These are phyloP conservation scores for Melolontha melolontha DNA, from an alignment of 2,888 invertebrate species.

Conservation along the genomic window DNA sequence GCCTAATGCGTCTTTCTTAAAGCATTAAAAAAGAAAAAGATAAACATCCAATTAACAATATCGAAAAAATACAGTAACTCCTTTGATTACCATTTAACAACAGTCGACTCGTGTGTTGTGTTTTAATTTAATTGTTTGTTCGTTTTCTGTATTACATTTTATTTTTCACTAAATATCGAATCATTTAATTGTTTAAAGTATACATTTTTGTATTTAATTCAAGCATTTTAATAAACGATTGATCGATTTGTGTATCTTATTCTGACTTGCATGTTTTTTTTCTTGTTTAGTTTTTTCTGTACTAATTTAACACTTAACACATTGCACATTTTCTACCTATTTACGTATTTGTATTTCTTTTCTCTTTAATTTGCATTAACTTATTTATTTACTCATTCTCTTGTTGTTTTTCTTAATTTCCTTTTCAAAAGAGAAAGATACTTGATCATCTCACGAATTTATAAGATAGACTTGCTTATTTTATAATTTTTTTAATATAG, in stretches of 20 bases:
- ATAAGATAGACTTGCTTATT: not conserved
- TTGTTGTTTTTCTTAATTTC: no score
- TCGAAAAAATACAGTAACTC: not conserved
- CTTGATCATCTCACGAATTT: not conserved
- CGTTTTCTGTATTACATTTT: not conserved
- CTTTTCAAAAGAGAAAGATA: no score
- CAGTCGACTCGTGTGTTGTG: slow-evolving; percentile 6
- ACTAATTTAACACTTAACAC: not conserved
- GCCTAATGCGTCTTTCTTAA: slow-evolving; percentile 37
- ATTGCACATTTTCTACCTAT: not conserved
- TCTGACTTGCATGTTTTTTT: slow-evolving; percentile 40
- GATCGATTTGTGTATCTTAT: slow-evolving; percentile 36
- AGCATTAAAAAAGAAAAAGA: slow-evolving; percentile 10
- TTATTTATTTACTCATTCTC: no score
- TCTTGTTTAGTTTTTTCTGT: not conserved
- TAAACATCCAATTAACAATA: not conserved
- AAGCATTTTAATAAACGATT: slow-evolving; percentile 39
- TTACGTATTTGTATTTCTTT: not conserved
- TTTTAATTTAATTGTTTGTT: slow-evolving; percentile 13
- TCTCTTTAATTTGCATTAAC: not conserved
- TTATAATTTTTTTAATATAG: slow-evolving; percentile 2
- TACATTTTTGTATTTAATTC: slow-evolving; percentile 34
- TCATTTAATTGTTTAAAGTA: slow-evolving; percentile 25
- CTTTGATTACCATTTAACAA: not conserved
- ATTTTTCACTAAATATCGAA: slow-evolving; percentile 15